phyloP scores from a whole-genome alignment of 2,113 vertebrate genomes.

The Piprites chloris region DNA sequence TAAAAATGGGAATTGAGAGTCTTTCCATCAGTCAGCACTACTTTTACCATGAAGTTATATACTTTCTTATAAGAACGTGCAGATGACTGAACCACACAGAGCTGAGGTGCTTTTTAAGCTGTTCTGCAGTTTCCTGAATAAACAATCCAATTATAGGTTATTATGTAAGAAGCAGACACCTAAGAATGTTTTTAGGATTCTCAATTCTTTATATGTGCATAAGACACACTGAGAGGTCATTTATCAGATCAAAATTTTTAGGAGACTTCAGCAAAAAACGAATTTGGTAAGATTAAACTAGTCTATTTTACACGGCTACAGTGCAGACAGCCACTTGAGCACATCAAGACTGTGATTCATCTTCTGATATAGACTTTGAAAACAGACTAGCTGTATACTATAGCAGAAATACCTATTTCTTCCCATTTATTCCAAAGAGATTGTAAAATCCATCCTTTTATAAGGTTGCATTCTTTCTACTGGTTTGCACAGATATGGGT shows the following conservation, averaged over 20 bases:
- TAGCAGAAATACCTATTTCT: neutral
- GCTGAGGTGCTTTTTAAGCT: neutral
- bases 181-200: neutral
- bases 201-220: neutral
- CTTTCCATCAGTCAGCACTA: neutral
- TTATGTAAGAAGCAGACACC: neutral
- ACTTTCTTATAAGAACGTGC: neutral
- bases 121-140: neutral
- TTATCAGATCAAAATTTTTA: constrained; percentile 15
- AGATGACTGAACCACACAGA: neutral
- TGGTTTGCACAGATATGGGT: neutral
- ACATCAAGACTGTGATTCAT: constrained; percentile 8
- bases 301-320: constrained; percentile 8
- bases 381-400: neutral
- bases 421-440: neutral
- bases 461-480: neutral
- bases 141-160: neutral
- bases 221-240: neutral
- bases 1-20: neutral
- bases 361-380: constrained; percentile 14
- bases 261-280: neutral
- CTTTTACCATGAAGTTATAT: neutral
- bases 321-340: neutral
- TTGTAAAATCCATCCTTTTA: neutral
- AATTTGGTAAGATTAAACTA: constrained; percentile 7